These are phyloP conservation scores for Microdon myrmicae DNA, from an alignment of 2,888 invertebrate genomes.

Conservation along the genomic window DNA sequence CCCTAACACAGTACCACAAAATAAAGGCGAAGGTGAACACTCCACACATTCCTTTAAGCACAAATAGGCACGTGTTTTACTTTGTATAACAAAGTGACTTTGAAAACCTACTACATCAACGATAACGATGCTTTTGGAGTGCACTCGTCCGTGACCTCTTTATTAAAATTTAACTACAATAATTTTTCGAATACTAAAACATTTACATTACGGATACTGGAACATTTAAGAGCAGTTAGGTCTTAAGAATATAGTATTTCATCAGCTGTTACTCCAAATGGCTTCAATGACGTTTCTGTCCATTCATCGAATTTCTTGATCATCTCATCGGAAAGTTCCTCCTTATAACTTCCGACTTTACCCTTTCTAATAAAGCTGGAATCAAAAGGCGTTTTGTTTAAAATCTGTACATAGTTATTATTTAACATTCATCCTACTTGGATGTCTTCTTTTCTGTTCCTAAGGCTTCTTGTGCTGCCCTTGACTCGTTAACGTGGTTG, in stretches of 20 bases:
- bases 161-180: too few relatives aligned
- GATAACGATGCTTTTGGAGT: too few relatives aligned
- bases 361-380: slow-evolving; percentile 21
- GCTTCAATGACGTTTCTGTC: slow-evolving; percentile 1
- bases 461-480: neutral
- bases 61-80: too few relatives aligned
- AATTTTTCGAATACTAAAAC: too few relatives aligned
- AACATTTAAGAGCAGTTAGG: too few relatives aligned
- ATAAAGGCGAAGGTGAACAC: too few relatives aligned
- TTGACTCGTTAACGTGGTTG: slow-evolving; percentile 2
- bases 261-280: neutral
- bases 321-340: neutral
- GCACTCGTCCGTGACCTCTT: too few relatives aligned
- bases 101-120: too few relatives aligned
- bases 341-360: slow-evolving; percentile 4
- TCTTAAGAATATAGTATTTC: slow-evolving; percentile 4
- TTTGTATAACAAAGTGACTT: too few relatives aligned
- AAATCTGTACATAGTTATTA: neutral
- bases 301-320: slow-evolving; percentile 11
- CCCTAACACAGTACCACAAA: too few relatives aligned
- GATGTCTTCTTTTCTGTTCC: neutral
- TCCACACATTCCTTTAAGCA: too few relatives aligned
- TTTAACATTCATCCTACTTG: neutral
- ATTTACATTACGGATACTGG: too few relatives aligned
- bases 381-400: neutral